Evolutionary conservation across 2,113 vertebrate species (phyloP), one percentile per base, ranked within the genome.

Genomic region (Isichthys henryi): DNA sequence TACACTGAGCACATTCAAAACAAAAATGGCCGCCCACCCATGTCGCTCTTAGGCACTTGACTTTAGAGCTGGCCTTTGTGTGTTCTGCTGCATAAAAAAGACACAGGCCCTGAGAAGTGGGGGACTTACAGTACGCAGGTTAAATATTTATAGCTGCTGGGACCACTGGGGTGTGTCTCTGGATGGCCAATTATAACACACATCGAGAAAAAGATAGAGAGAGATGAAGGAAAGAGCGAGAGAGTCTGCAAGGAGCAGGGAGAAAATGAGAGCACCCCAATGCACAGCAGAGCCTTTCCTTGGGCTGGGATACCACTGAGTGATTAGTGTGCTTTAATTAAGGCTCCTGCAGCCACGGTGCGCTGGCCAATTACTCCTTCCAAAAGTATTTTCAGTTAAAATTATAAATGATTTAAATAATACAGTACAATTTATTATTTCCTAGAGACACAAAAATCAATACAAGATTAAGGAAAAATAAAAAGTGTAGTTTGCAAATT

Each of bases 71-170:
- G 74, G 74, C 74, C 74, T 43, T 35, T 6, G 8, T 48, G 11
- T 13, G 27, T 50, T 27, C 23, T 50, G 45, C 48, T 45, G 15
- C 19, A 50, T 27, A 86, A 21, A 48, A 23, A 86, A 50, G 21
- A 15, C 83, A 86, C 21, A 48, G 15, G 11, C 45, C 17, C 83
- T 86, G 10, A 48, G 53, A 48, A 23, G 1, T 49, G 23, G 45
- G 83, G 49, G 19, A 85, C 21, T n/a, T 23, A 49, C n/a, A n/a
- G n/a, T n/a, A n/a, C 82, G 48, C 43, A n/a, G 46, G 46, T 23
- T 48, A 85, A 49, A 86, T 50, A 50, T 86, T 86, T 86, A 86
- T 86, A 86, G 83, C 83, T 86, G 48, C 83, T 11, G 19, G 83
- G 48, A 49, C n/a, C 45, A 86, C 74, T 43, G 74, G 74, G 31